A percentile compares a stretch with the other conserved stretches of the same genome.
Evolutionary conservation across 2,113 vertebrate genomes (phyloP).

Genomic region (Lates calcarifer): DNA sequence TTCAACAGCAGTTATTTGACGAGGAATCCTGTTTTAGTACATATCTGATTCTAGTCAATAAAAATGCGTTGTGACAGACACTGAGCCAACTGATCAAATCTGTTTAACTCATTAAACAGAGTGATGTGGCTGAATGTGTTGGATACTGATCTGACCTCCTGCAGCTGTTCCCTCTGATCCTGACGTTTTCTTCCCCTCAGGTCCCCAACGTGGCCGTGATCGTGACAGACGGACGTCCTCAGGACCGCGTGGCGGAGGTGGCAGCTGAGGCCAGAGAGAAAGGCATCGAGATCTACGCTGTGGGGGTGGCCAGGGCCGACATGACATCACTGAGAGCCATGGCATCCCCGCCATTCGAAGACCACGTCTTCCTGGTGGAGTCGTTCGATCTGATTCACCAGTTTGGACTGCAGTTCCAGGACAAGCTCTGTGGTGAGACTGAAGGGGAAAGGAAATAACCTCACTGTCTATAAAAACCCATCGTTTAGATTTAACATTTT

Average conservation of each 20-base stretch:
- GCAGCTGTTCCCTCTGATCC: too few species aligned
- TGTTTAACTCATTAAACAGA: too few species aligned
- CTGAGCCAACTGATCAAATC: too few species aligned
- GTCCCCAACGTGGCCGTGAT: conserved; percentile 92
- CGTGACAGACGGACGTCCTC: conserved; percentile 95
- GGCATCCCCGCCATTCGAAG: conserved; percentile 92
- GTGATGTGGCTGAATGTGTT: too few species aligned
- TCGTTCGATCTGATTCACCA: conserved; percentile 95
- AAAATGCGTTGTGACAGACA: too few species aligned
- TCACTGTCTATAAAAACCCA: not conserved
- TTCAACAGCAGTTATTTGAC: not conserved
- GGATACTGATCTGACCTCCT: not conserved
- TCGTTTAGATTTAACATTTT: not conserved
- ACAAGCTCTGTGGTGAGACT: conserved; percentile 93
- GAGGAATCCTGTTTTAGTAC: not conserved
- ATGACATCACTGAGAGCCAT: conserved; percentile 94
- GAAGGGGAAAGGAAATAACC: not conserved
- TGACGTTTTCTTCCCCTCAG: conserved; percentile 19
- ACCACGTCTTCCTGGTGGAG: conserved; percentile 97
- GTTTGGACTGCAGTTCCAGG: conserved; percentile 95
- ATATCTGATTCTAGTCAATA: not conserved
- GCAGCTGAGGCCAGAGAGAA: conserved; percentile 90
- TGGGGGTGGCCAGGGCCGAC: conserved; percentile 95
- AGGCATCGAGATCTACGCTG: conserved; percentile 95
- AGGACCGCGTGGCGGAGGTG: conserved; percentile 95